Conservation (phyloP, 92 coral and sea anemone genomes). For the Pocillopora grandis region DNA sequence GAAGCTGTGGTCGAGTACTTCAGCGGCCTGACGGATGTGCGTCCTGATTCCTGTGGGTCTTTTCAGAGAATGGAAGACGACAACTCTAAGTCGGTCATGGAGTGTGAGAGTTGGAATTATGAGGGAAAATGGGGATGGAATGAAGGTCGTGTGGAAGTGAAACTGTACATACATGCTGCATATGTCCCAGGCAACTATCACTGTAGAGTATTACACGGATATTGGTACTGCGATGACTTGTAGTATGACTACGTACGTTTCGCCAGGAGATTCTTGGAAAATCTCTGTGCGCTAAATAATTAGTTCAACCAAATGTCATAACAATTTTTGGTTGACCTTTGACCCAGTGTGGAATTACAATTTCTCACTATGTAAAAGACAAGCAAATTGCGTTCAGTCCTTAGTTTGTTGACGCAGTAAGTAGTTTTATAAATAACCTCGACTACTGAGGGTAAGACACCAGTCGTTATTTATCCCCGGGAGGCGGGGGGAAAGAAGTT, state of each 20-base stretch:
- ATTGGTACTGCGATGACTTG: constrained; percentile 54
- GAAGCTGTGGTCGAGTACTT: neutral
- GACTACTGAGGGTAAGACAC: too few relatives aligned
- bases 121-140: neutral
- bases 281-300: constrained; percentile 37
- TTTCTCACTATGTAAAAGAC: too few relatives aligned
- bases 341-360: too few relatives aligned
- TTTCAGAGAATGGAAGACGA: neutral
- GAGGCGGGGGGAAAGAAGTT: too few relatives aligned
- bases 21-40: neutral
- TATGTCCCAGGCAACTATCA: neutral
- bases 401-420: too few relatives aligned
- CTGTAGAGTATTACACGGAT: neutral
- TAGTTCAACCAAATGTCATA: neutral
- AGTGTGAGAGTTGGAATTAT: neutral
- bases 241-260: accelerated
- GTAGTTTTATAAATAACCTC: too few relatives aligned
- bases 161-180: constrained; percentile 18
- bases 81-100: neutral
- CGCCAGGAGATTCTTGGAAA: constrained; percentile 42
- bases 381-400: too few relatives aligned
- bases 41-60: neutral
- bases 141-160: too few relatives aligned
- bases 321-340: too few relatives aligned
- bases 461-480: too few relatives aligned